These are phyloP conservation scores for Tupaia chinensis DNA, from an alignment of 2,113 vertebrate genomes.

Conservation along the genomic window DNA sequence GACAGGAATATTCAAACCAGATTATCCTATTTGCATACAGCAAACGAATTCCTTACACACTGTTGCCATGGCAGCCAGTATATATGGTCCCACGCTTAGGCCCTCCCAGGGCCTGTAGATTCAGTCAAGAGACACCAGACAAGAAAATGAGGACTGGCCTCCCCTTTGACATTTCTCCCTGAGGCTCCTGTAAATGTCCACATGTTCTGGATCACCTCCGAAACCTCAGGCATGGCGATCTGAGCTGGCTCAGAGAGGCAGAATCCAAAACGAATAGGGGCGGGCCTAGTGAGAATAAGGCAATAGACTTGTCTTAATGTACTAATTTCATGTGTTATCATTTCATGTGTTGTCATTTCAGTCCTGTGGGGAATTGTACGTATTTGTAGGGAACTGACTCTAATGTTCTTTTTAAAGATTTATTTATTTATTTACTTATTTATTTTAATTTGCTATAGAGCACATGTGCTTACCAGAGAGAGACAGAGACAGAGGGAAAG, in stretches of 20 bases:
- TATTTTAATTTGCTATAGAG: too few species aligned
- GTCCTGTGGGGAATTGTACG: neutral
- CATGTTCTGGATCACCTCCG: neutral
- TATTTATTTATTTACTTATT: too few species aligned
- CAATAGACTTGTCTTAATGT: neutral
- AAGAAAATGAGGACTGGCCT: neutral
- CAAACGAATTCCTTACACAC: conserved; percentile 16
- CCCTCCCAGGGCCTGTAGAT: neutral
- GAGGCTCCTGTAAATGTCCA: neutral
- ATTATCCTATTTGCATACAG: conserved; percentile 27
- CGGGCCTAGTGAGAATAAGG: neutral
- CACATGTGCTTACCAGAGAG: too few species aligned
- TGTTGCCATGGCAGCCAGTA: conserved; percentile 29
- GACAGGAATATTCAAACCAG: conserved; percentile 58
- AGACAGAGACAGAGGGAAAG: too few species aligned
- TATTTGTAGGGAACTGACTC: too few species aligned
- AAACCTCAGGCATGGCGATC: neutral
- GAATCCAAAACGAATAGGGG: neutral
- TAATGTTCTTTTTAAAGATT: too few species aligned
- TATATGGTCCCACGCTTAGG: neutral
- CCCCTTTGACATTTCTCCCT: neutral
- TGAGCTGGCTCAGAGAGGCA: neutral
- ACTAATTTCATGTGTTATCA: neutral
- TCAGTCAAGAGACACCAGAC: neutral
- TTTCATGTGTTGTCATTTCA: neutral